phyloP scores from a whole-genome alignment of 2,888 invertebrate species.

The Zootermopsis nevadensis region DNA sequence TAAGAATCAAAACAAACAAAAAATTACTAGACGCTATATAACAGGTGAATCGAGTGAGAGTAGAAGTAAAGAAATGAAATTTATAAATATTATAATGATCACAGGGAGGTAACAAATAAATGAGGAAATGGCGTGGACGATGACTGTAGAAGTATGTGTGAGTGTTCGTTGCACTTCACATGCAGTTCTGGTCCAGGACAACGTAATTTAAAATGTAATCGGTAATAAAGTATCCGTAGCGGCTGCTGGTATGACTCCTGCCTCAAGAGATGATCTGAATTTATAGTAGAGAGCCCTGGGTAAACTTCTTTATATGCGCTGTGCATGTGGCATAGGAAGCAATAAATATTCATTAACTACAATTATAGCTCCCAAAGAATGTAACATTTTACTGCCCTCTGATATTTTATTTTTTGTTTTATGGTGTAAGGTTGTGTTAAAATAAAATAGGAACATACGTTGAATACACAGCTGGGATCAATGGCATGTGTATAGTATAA shows the following conservation, averaged over 20 bases:
- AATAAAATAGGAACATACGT: background rate
- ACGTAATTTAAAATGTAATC: background rate
- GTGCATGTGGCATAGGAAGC: conserved; percentile 14
- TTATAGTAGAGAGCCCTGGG: background rate
- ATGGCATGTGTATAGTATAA: background rate
- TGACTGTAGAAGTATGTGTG: no score
- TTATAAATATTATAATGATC: no score
- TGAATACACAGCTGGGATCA: background rate
- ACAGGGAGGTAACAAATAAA: no score
- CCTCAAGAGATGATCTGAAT: conserved; percentile 19
- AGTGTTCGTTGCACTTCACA: no score
- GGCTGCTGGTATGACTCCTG: background rate
- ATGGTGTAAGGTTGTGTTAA: background rate
- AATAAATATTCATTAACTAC: conserved; percentile 41
- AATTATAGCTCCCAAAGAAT: conserved; percentile 30
- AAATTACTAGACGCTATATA: no score
- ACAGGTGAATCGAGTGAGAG: no score
- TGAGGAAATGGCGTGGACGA: no score
- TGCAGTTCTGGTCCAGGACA: background rate
- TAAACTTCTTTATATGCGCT: conserved; percentile 12
- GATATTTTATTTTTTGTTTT: background rate
- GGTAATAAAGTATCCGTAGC: conserved; percentile 20
- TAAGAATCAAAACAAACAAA: no score
- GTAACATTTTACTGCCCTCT: conserved; percentile 12
- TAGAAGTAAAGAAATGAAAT: no score